Base-by-base conservation (phyloP, 2,113 vertebrate genomes). In the Salvelinus namaycush region DNA sequence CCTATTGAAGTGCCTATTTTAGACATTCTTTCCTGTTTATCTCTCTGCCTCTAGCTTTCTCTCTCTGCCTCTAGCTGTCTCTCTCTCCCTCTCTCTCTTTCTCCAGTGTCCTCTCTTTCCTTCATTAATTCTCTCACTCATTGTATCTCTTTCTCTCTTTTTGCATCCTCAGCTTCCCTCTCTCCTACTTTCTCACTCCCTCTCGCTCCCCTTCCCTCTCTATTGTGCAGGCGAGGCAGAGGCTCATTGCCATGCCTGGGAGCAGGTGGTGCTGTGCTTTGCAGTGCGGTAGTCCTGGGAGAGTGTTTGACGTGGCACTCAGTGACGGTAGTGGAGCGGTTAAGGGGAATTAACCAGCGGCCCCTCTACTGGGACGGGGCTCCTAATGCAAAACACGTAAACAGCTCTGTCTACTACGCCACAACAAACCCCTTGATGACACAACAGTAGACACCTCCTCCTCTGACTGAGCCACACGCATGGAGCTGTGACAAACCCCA, bases 331-430 rank as follows among this genome's bases (percentile, higher is more conserved):
- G 88, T 84, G 90, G 85, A 89, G 83, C 84, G 79, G 89, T 90
- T 91, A 91, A 91, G 83, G 82, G 85, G 90, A 93, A 91, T 93
- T 91, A 93, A 91, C 90, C 88, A 88, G 87, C 75, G 84, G 82
- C 81, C 77, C 84, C 68, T 51, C n/a, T 4, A 60, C 73, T 72
- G 29, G 31, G 75, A 9, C 65, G 12, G 48, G 44, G 26, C 59
- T 62, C 59, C 59, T 18, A 22, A n/a, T 5, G 20, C n/a, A 62
- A 62, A 62, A 62, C n/a, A 62, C n/a, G 59, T 5, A 62, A 22
- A 22, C 7, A n/a, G 7, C 18, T 62, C 8, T 22, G n/a, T 22
- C 59, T n/a, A 8, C 39, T 44, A 44, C 39, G 9, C 39, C 39
- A 44, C 39, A 44, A 44, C 39, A 44, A 62, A 62, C n/a, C 5